Evolutionary conservation across 2,888 invertebrate species (phyloP).

Genomic region (Hemaris fuciformis): DNA sequence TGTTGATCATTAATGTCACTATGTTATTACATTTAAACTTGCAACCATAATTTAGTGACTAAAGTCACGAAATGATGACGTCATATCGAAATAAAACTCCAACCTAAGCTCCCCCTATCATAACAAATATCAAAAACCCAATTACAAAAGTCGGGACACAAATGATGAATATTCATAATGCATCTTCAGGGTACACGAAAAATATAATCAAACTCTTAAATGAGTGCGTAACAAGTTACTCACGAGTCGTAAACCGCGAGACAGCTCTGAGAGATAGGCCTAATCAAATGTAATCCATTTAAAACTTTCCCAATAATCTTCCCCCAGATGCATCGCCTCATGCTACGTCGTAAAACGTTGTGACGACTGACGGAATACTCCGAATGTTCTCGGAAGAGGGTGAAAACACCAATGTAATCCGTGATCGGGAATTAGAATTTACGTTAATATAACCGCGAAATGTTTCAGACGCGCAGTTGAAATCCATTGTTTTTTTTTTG

Average conservation of each 20-base stretch:
- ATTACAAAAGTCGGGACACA: slow-evolving; percentile 12
- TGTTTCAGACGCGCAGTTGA: background rate
- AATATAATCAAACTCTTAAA: slow-evolving; percentile 42
- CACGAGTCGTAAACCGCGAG: slow-evolving; percentile 51
- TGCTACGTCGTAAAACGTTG: slow-evolving; percentile 30
- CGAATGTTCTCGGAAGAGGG: background rate
- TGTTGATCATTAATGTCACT: too few relatives aligned
- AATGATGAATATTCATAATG: slow-evolving; percentile 16
- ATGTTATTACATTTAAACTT: too few relatives aligned
- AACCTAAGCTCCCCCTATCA: background rate
- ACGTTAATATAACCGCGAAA: background rate
- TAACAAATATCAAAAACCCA: background rate
- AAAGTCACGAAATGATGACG: background rate
- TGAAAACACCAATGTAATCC: background rate
- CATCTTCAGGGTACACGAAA: slow-evolving; percentile 24
- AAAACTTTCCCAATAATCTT: slow-evolving; percentile 79
- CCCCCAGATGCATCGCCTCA: slow-evolving; percentile 59
- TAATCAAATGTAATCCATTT: slow-evolving; percentile 76
- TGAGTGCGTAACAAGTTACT: slow-evolving; percentile 56
- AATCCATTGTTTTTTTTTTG: too few relatives aligned
- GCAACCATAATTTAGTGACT: too few relatives aligned
- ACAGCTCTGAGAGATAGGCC: slow-evolving; percentile 22
- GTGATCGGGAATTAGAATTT: background rate
- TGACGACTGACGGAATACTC: slow-evolving; percentile 11
- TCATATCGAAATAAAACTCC: too few relatives aligned